phyloP scores from a whole-genome alignment of 1,140 invertebrate species.

The Halyomorpha halys region DNA sequence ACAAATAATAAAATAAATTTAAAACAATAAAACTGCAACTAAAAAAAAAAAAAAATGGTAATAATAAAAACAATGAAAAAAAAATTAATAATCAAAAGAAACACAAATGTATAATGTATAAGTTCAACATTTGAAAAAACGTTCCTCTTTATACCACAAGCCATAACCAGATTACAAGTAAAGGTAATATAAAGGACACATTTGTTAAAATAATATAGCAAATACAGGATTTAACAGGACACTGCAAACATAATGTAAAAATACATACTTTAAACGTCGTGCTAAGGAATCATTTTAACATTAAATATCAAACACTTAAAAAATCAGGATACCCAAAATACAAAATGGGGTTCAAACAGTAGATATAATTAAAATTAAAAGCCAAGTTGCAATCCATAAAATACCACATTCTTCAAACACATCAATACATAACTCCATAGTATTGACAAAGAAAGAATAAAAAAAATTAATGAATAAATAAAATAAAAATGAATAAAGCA shows the following conservation, averaged over 20 bases:
- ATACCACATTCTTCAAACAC: constrained; percentile 11
- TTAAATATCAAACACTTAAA: constrained; percentile 3
- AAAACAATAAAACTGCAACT: too few species aligned
- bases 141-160: constrained; percentile 12
- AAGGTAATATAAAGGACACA: constrained; percentile 7
- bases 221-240: neutral
- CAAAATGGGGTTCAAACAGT: constrained; percentile 19
- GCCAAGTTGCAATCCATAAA: constrained; percentile 11
- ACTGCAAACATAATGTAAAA: neutral
- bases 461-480: too few species aligned
- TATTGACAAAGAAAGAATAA: constrained; percentile 1
- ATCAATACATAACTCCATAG: constrained; percentile 9
- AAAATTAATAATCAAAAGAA: too few species aligned
- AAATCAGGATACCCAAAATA: neutral
- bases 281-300: neutral
- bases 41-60: too few species aligned
- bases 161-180: neutral
- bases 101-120: too few species aligned
- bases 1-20: too few species aligned
- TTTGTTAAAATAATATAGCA: neutral
- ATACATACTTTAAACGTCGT: constrained; percentile 11
- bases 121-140: neutral
- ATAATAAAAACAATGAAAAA: too few species aligned
- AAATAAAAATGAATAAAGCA: too few species aligned
- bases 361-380: constrained; percentile 26